A percentile compares a stretch with the other conserved stretches of the same genome.
These are phyloP conservation scores for Octonoba sinensis DNA, from an alignment of 2,888 invertebrate genomes.

Conservation along the genomic window DNA sequence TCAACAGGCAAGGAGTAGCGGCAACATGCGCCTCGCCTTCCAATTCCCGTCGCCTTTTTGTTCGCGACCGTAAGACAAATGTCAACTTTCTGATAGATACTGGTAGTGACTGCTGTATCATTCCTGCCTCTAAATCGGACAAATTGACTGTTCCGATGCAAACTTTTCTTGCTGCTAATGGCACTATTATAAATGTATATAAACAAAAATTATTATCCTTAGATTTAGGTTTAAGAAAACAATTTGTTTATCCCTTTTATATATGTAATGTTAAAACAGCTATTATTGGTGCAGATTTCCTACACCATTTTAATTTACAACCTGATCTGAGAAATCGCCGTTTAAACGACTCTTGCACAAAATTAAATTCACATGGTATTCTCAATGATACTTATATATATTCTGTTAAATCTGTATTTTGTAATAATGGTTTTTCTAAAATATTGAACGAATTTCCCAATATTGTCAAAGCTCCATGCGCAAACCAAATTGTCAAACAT, in stretches of 20 bases:
- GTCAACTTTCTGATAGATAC: constrained; percentile 35
- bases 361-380: constrained; percentile 6
- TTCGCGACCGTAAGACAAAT: constrained; percentile 21
- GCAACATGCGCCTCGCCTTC: constrained; percentile 31
- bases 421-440: background rate
- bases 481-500: constrained; percentile 21
- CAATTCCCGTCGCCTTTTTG: constrained; percentile 54
- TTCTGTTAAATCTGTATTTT: constrained; percentile 21
- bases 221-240: constrained; percentile 24
- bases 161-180: constrained; percentile 13
- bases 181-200: constrained; percentile 10
- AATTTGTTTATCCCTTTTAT: constrained; percentile 25
- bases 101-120: constrained; percentile 15
- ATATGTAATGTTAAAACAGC: constrained; percentile 11
- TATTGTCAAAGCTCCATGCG: background rate
- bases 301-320: too few relatives aligned
- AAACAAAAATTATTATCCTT: constrained; percentile 1
- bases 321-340: too few relatives aligned
- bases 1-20: constrained; percentile 16
- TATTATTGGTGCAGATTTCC: too few relatives aligned
- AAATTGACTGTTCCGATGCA: background rate
- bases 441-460: background rate
- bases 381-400: background rate
- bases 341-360: constrained; percentile 9
- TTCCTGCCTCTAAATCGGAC: background rate